Conservation (phyloP, 2,888 invertebrate species). For the Heliconius ismenius region DNA sequence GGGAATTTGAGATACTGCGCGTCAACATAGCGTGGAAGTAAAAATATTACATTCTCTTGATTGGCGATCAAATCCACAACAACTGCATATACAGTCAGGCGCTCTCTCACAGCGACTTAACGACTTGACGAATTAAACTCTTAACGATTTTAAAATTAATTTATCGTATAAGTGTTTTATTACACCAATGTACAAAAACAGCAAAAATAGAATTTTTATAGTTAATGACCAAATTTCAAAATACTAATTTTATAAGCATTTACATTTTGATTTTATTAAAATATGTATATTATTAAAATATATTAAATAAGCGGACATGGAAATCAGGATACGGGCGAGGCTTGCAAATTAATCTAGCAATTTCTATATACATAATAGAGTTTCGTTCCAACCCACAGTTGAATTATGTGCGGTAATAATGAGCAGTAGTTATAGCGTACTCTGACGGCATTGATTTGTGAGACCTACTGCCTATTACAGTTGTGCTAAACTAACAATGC, state of each 20-base stretch:
- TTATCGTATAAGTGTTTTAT: too few relatives aligned
- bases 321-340: constrained; percentile 50
- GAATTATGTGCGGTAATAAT: constrained; percentile 36
- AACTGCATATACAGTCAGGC: too few relatives aligned
- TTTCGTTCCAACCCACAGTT: constrained; percentile 46
- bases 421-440: constrained; percentile 28
- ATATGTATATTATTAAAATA: not conserved
- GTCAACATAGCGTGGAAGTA: too few relatives aligned
- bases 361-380: constrained; percentile 10
- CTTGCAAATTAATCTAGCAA: constrained; percentile 25
- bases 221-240: not conserved
- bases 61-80: too few relatives aligned
- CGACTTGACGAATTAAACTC: too few relatives aligned
- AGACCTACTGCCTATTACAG: not conserved
- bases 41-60: too few relatives aligned
- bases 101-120: too few relatives aligned
- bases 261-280: not conserved
- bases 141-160: too few relatives aligned
- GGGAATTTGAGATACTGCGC: too few relatives aligned
- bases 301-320: not conserved
- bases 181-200: too few relatives aligned
- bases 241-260: too few relatives aligned
- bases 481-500: not conserved
- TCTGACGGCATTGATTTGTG: constrained; percentile 33
- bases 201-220: too few relatives aligned